phyloP scores from a whole-genome alignment of 2,888 invertebrate species.

The Eupithecia subfuscata region DNA sequence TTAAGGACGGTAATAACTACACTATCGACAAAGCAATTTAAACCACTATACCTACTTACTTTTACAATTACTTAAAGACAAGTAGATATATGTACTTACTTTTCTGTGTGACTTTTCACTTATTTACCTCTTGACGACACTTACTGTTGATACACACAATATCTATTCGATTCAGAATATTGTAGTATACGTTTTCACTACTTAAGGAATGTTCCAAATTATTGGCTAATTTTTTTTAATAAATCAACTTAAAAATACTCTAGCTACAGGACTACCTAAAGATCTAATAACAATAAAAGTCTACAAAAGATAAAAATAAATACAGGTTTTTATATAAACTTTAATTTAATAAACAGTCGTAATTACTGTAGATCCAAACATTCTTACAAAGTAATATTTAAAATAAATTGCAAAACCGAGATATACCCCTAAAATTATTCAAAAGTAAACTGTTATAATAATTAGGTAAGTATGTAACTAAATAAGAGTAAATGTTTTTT shows the following conservation, averaged over 20 bases:
- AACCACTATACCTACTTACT: neutral
- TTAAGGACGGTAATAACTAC: too few species aligned
- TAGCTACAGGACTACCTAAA: neutral
- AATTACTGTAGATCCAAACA: conserved; percentile 67
- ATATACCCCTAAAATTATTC: neutral
- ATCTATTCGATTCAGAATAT: too few species aligned
- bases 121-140: too few species aligned
- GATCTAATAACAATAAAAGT: neutral
- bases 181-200: too few species aligned
- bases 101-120: too few species aligned
- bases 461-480: neutral
- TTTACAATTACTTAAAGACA: too few species aligned
- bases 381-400: conserved; percentile 63
- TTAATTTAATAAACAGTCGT: conserved; percentile 66
- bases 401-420: conserved; percentile 60
- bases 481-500: conserved; percentile 32
- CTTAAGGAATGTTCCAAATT: too few species aligned
- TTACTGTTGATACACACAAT: too few species aligned
- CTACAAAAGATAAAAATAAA: conserved; percentile 19
- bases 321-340: conserved; percentile 38
- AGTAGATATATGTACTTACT: too few species aligned
- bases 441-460: conserved; percentile 11
- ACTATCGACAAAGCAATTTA: neutral
- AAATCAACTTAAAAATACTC: neutral
- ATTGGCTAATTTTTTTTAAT: too few species aligned